Base-by-base conservation (phyloP, 2,888 invertebrate species). In the Tinea pellionella region DNA sequence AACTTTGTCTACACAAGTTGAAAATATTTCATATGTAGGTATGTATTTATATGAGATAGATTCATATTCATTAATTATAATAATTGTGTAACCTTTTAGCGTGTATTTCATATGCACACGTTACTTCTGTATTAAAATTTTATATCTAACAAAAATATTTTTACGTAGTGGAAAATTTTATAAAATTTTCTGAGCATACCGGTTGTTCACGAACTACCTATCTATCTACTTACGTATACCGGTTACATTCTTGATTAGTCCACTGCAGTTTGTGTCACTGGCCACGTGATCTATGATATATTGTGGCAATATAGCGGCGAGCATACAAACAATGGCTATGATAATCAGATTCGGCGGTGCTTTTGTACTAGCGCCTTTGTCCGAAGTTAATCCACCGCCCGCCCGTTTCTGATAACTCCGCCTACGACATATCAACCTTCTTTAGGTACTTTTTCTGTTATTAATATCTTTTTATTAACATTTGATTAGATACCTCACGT, bases 291-390 rank as follows among this genome's bases (percentile, higher is more conserved):
- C 63, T 68, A 67, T 80, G 79, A 83, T 80, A 80, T 82, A 79
- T 80, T 76, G 77, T 75, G 78, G 78, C 71, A 75, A 77, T 71
- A 64, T 67, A 62, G 68, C 57, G 69, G 73, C 77, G 77, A 77
- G 72, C 51, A 76, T 71, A 71, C 78, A 73, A 78, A 84, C 83
- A 84, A 81, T 83, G 77, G 73, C 75, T 69, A 74, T 71, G 85
- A 85, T 86, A 85, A 83, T 82, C 69, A 79, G 80, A 80, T 81
- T 80, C 75, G 79, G 77, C 86, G 86, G 85, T 74, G 64, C 77
- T 69, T 85, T 85, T 86, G 72, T 85, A 78, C 81, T 81, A 62
- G 68, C 68, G 74, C 80, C 81, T 86, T 85, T 85, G 82, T 82
- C 79, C 77, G 72, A 74, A 71, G 68, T 66, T 81, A 77, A 80